Percentiles rank a stretch among this genome's conserved stretches.
phyloP scores from a whole-genome alignment of 1,140 invertebrate genomes.

The Dreissena rostriformis region DNA sequence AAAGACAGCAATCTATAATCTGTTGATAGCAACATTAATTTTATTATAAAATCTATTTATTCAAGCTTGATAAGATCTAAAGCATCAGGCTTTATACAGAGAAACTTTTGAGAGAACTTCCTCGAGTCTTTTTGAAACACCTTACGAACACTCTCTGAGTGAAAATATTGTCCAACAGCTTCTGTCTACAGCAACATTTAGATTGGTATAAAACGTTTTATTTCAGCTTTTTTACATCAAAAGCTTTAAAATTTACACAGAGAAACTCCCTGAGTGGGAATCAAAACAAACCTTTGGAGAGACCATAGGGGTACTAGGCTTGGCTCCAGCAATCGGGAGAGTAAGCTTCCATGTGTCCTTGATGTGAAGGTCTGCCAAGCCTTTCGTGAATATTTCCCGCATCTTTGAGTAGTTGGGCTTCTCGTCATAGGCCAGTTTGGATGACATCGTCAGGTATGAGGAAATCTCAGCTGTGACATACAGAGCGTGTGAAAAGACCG shows the following conservation, averaged over 20 bases:
- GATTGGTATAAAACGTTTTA: not conserved
- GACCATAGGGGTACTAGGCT: not conserved
- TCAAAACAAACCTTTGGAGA: slow-evolving; percentile 26
- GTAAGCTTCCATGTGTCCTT: slow-evolving; percentile 70
- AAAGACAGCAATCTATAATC: not conserved
- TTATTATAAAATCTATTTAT: not conserved
- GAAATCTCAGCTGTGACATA: slow-evolving; percentile 79
- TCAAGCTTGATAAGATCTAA: too few species aligned
- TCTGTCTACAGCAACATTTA: too few species aligned
- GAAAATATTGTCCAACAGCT: too few species aligned
- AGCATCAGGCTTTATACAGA: too few species aligned
- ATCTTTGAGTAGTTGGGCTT: slow-evolving; percentile 89
- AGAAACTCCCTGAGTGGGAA: not conserved
- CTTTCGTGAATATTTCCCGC: slow-evolving; percentile 85
- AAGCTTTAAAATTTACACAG: not conserved
- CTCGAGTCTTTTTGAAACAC: too few species aligned
- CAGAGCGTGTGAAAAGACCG: too few species aligned
- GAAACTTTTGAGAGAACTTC: too few species aligned
- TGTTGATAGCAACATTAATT: not conserved
- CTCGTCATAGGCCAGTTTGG: slow-evolving; percentile 87
- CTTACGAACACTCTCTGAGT: too few species aligned
- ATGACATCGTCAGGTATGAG: slow-evolving; percentile 88
- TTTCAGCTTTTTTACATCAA: not conserved
- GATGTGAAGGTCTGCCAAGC: slow-evolving; percentile 68
- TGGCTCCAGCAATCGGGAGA: slow-evolving; percentile 51